phyloP scores from a whole-genome alignment of 2,888 invertebrate species.

The Ochlodes sylvanus region DNA sequence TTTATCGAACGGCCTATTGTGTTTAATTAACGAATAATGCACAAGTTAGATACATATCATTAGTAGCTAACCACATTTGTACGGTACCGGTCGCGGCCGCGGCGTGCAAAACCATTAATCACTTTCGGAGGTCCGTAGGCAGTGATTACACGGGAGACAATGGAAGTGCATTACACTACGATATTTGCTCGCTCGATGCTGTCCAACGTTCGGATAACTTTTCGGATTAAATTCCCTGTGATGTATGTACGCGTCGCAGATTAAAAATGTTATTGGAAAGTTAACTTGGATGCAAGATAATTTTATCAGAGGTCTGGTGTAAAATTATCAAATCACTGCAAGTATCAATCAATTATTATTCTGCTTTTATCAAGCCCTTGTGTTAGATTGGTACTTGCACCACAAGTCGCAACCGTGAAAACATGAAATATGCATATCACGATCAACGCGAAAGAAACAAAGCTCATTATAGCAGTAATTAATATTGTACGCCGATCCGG shows the following conservation, averaged over 20 bases:
- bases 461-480: conserved; percentile 74
- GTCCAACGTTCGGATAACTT: conserved; percentile 31
- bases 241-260: conserved; percentile 21
- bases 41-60: conserved; percentile 45
- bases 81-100: conserved; percentile 42
- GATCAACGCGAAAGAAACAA: conserved; percentile 67
- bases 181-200: conserved; percentile 33
- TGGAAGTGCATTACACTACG: conserved; percentile 43
- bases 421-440: conserved; percentile 55
- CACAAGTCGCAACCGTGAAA: conserved; percentile 39
- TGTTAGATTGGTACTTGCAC: too few relatives aligned
- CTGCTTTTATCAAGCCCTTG: too few relatives aligned
- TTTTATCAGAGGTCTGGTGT: background rate
- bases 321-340: too few relatives aligned
- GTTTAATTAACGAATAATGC: conserved; percentile 42
- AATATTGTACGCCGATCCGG: conserved; percentile 72
- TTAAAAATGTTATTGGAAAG: conserved; percentile 20
- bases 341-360: too few relatives aligned
- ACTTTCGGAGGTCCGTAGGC: conserved; percentile 57
- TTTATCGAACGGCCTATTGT: conserved; percentile 36
- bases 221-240: conserved; percentile 20
- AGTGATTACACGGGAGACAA: conserved; percentile 46
- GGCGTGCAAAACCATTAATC: conserved; percentile 63
- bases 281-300: background rate
- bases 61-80: conserved; percentile 38